phyloP scores from a whole-genome alignment of 2,888 invertebrate genomes.

The Ectobius pallidus region DNA sequence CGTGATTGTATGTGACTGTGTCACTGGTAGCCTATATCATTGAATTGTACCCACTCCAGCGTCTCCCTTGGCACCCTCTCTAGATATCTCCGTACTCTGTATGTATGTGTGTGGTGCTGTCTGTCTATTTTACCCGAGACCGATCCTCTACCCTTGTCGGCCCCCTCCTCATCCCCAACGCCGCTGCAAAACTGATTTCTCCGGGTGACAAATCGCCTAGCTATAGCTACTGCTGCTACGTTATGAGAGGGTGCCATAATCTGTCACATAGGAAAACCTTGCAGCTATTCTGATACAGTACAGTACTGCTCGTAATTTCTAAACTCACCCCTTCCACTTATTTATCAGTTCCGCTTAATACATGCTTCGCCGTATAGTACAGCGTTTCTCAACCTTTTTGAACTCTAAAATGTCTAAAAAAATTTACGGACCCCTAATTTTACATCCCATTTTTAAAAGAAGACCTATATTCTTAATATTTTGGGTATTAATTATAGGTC shows the following conservation, averaged over 20 bases:
- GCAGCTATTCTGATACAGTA: neutral
- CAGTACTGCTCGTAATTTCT: neutral
- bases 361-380: neutral
- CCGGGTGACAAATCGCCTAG: slow-evolving; percentile 24
- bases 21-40: slow-evolving; percentile 24
- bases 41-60: neutral
- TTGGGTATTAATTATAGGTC: too few species aligned
- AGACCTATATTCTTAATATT: too few species aligned
- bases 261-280: slow-evolving; percentile 12
- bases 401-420: too few species aligned
- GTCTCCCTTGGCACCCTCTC: slow-evolving; percentile 20
- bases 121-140: too few species aligned
- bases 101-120: neutral
- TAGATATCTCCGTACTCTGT: slow-evolving; percentile 2
- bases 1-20: slow-evolving; percentile 23
- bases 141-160: too few species aligned
- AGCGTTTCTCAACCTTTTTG: neutral
- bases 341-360: neutral
- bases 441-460: too few species aligned
- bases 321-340: neutral
- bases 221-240: neutral
- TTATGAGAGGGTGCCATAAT: slow-evolving; percentile 25
- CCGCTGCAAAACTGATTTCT: slow-evolving; percentile 17
- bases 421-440: too few species aligned
- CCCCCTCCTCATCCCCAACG: too few species aligned